These are phyloP conservation scores for Tadarida brasiliensis DNA, from an alignment of 2,797 vertebrate genomes.

Conservation along the genomic window DNA sequence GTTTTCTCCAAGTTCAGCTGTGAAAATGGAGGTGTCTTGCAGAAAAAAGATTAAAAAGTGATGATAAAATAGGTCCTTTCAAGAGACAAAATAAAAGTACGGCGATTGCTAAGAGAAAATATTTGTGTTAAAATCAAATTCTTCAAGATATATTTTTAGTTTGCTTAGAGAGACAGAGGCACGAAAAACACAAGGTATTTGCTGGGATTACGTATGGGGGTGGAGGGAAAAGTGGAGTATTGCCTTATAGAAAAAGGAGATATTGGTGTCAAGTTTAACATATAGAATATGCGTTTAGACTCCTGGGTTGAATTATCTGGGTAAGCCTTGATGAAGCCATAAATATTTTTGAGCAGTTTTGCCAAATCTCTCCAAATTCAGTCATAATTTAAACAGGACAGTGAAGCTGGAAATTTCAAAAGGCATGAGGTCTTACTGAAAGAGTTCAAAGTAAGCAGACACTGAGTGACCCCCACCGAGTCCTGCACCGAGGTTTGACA, in stretches of 20 bases:
- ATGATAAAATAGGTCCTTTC: constrained; percentile 55
- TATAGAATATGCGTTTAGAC: neutral
- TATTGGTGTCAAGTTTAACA: neutral
- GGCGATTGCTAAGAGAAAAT: constrained; percentile 35
- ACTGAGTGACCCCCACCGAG: neutral
- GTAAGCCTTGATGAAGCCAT: constrained; percentile 28
- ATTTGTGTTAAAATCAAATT: constrained; percentile 64
- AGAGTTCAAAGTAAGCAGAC: neutral
- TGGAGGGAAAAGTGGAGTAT: neutral
- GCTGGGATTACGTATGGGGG: neutral
- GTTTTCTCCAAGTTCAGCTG: constrained; percentile 77
- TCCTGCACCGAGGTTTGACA: neutral
- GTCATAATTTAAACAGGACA: constrained; percentile 64
- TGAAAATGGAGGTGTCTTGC: constrained; percentile 81
- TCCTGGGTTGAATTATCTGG: constrained; percentile 58
- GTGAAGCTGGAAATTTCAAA: constrained; percentile 38
- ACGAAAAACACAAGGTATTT: neutral
- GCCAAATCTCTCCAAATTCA: constrained; percentile 44
- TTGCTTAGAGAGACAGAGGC: neutral
- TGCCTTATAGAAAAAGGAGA: neutral
- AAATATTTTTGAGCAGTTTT: constrained; percentile 48
- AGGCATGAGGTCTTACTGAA: neutral
- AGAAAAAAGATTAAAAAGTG: constrained; percentile 68
- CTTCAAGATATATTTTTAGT: neutral
- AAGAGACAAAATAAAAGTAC: constrained; percentile 60